Percentiles rank a stretch among this genome's conserved stretches.
These are phyloP conservation scores for Rousettus madagascariensis DNA, from an alignment of 2,797 vertebrate genomes.

Conservation along the genomic window DNA sequence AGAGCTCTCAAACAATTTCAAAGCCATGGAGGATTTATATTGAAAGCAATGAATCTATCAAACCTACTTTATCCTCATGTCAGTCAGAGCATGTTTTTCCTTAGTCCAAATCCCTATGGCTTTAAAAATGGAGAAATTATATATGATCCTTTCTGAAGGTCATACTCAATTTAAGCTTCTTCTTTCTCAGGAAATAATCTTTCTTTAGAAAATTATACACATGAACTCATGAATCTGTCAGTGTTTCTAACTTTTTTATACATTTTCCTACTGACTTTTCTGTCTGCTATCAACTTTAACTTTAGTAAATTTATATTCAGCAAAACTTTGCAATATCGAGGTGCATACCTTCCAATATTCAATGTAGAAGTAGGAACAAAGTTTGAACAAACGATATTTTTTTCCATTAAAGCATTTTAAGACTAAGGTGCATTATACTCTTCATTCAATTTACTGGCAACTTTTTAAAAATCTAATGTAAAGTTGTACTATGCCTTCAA, in stretches of 20 bases:
- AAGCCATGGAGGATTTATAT: background rate
- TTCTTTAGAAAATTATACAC: background rate
- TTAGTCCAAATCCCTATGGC: background rate
- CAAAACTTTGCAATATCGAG: background rate
- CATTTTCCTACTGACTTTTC: background rate
- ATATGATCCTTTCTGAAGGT: slow-evolving; percentile 16
- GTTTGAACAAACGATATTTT: background rate
- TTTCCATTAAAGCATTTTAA: slow-evolving; percentile 2
- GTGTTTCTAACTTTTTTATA: background rate
- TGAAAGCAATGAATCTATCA: slow-evolving; percentile 39
- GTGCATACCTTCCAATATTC: background rate
- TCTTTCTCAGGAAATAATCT: background rate
- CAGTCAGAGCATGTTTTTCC: background rate
- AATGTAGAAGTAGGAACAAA: background rate
- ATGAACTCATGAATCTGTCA: background rate
- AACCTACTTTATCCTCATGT: slow-evolving; percentile 9
- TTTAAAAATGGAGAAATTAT: background rate
- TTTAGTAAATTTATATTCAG: background rate
- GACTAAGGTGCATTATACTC: background rate
- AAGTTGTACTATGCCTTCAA: background rate
- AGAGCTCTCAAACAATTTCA: slow-evolving; percentile 12
- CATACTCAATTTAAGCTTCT: background rate
- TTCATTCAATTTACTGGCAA: background rate
- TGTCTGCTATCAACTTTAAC: background rate
- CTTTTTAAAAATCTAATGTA: background rate